Conservation (phyloP, 2,113 vertebrate genomes). For the Camelus dromedarius region DNA sequence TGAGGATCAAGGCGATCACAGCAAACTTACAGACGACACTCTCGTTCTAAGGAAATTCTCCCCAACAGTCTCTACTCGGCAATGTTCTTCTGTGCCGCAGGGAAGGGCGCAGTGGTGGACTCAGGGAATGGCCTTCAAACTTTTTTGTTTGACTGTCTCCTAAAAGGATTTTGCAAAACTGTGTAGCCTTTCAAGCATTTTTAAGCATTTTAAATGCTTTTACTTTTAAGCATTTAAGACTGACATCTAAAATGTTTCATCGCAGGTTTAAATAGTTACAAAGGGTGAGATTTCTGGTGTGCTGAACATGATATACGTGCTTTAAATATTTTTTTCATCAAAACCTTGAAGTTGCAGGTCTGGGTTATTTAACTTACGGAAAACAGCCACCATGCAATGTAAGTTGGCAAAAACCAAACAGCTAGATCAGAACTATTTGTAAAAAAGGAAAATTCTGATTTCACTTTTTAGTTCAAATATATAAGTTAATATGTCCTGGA, state of each 20-base stretch:
- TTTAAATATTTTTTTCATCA: conserved; percentile 39
- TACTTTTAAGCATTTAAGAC: neutral
- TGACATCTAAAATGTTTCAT: neutral
- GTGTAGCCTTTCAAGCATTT: neutral
- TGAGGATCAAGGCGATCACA: neutral
- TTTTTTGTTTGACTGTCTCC: neutral
- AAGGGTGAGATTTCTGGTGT: neutral
- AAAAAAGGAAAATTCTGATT: neutral
- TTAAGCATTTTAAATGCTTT: neutral
- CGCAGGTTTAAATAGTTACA: neutral
- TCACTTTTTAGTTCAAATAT: neutral
- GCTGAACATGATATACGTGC: neutral
- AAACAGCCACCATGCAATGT: neutral
- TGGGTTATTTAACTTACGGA: neutral
- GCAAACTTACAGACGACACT: rapidly evolving
- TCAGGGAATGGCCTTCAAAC: neutral
- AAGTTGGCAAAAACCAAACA: conserved; percentile 31
- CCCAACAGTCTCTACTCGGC: too few species aligned
- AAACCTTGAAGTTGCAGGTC: neutral
- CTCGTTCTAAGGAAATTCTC: neutral
- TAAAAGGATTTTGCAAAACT: conserved; percentile 5
- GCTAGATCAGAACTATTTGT: neutral
- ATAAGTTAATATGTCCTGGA: neutral
- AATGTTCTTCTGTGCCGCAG: neutral
- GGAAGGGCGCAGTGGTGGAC: neutral